Evolutionary conservation across 2,888 invertebrate genomes (phyloP).

Genomic region (Scaeva pyrastri): DNA sequence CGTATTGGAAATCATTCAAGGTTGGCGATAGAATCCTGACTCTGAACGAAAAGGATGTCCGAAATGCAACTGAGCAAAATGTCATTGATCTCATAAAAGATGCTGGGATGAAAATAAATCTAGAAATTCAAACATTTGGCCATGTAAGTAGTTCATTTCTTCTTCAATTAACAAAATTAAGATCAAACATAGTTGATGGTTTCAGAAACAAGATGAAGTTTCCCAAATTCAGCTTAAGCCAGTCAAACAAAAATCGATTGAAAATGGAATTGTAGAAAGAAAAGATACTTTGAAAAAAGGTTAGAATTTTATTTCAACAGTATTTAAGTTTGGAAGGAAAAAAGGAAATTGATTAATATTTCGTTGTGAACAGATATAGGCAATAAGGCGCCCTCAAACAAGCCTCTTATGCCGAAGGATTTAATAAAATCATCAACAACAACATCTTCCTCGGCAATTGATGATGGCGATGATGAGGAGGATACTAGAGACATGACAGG

Average conservation of each 20-base stretch:
- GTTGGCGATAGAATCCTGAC: constrained; percentile 85
- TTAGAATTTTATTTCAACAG: constrained; percentile 15
- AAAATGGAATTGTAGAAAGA: constrained; percentile 80
- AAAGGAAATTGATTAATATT: background rate
- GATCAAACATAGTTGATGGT: background rate
- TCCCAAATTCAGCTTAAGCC: constrained; percentile 39
- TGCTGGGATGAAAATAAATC: constrained; percentile 93
- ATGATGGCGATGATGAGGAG: constrained; percentile 87
- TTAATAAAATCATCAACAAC: constrained; percentile 62
- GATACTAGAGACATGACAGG: constrained; percentile 92
- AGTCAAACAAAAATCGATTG: constrained; percentile 77
- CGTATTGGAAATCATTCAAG: constrained; percentile 66
- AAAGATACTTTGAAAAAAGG: constrained; percentile 79
- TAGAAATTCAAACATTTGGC: constrained; percentile 91
- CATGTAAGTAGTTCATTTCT: constrained; percentile 76
- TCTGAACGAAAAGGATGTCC: constrained; percentile 95
- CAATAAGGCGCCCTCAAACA: constrained; percentile 72
- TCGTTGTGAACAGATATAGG: background rate
- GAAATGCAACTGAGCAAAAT: constrained; percentile 95
- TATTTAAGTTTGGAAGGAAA: background rate
- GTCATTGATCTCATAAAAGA: constrained; percentile 97
- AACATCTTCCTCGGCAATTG: background rate
- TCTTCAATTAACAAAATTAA: background rate
- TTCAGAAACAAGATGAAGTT: constrained; percentile 57
- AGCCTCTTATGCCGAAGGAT: constrained; percentile 78